Evolutionary conservation across 2,888 invertebrate genomes (phyloP).

Genomic region (Xylota sylvarum): DNA sequence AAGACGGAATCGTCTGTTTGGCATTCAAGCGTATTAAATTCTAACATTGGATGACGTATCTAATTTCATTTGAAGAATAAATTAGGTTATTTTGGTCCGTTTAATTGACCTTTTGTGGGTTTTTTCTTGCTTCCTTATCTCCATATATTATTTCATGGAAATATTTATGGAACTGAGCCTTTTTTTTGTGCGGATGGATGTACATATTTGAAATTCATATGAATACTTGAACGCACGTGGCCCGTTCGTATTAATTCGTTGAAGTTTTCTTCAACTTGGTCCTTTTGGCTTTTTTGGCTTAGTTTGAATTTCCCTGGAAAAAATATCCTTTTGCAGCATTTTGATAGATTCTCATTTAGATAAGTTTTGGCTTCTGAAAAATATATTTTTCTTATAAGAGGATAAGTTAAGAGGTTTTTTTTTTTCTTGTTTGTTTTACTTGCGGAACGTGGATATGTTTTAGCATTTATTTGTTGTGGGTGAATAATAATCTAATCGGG

Average conservation of each 20-base stretch:
- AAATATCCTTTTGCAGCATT: constrained; percentile 1
- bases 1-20: neutral
- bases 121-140: neutral
- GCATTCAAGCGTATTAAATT: constrained; percentile 17
- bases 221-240: constrained; percentile 3
- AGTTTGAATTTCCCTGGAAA: constrained; percentile 16
- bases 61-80: constrained; percentile 38
- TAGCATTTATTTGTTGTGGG: neutral
- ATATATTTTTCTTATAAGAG: constrained; percentile 25
- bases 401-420: constrained; percentile 7
- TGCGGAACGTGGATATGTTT: neutral
- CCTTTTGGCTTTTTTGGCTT: neutral
- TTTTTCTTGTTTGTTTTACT: neutral
- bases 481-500: constrained; percentile 1
- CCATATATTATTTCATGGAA: neutral
- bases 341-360: constrained; percentile 19
- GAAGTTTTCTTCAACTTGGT: neutral
- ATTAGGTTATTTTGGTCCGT: constrained; percentile 20
- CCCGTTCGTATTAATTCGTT: neutral
- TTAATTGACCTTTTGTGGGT: constrained; percentile 37
- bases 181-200: neutral
- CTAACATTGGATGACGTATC: constrained; percentile 26
- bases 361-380: constrained; percentile 3
- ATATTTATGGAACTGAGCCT: constrained; percentile 1
- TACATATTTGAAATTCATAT: constrained; percentile 21